A percentile compares a stretch with the other conserved stretches of the same genome.
These are phyloP conservation scores for Hyperoplus lanceolatus DNA, from an alignment of 2,797 vertebrate species.

Conservation along the genomic window DNA sequence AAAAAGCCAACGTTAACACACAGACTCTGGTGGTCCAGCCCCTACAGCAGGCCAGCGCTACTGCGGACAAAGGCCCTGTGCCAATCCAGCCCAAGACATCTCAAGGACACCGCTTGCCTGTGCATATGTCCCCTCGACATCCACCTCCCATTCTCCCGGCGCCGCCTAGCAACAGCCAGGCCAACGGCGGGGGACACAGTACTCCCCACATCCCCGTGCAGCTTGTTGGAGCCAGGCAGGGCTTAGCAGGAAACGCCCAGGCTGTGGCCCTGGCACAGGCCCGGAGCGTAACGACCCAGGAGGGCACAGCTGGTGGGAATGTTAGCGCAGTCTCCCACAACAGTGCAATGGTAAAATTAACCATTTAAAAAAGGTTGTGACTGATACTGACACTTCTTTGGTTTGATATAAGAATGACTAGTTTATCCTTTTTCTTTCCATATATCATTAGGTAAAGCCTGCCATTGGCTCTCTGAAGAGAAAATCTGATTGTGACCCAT, in stretches of 20 bases:
- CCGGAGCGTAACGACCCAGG: constrained; percentile 68
- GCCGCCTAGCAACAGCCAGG: constrained; percentile 83
- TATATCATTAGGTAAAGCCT: constrained; percentile 86
- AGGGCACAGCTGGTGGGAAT: constrained; percentile 68
- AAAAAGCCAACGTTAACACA: constrained; percentile 84
- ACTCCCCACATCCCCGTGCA: constrained; percentile 95
- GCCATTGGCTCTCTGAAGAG: constrained; percentile 89
- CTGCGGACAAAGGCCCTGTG: constrained; percentile 86
- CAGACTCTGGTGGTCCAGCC: constrained; percentile 98
- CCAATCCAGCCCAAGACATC: constrained; percentile 93
- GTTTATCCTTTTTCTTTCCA: neutral
- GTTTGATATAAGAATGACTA: neutral
- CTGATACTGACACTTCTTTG: neutral
- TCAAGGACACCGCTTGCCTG: constrained; percentile 83
- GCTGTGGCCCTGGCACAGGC: constrained; percentile 91
- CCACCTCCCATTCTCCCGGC: constrained; percentile 88
- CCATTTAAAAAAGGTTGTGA: constrained; percentile 8
- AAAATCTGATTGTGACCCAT: constrained; percentile 93
- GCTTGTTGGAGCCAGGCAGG: constrained; percentile 94
- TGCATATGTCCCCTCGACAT: constrained; percentile 84
- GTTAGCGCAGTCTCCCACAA: constrained; percentile 52
- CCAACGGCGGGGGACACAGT: constrained; percentile 82
- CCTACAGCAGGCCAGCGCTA: constrained; percentile 87
- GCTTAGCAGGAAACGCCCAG: constrained; percentile 89
- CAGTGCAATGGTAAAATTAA: constrained; percentile 73